Percentiles rank a stretch among this genome's conserved stretches.
Conservation (phyloP, 1,140 invertebrate species). For the Pseudomyrmex concolor region DNA sequence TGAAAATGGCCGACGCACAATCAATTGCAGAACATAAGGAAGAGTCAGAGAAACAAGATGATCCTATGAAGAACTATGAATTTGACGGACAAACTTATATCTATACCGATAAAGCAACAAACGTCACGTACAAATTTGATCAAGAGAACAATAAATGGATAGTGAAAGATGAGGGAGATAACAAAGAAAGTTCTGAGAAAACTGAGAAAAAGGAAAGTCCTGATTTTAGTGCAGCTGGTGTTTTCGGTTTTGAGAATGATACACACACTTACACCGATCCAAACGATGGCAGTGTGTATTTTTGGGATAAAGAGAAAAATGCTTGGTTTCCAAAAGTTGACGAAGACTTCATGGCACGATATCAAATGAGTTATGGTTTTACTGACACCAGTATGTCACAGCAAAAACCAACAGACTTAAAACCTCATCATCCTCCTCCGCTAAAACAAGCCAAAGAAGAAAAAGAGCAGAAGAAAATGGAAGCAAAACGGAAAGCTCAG, state of each 20-base stretch:
- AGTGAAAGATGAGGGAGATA: constrained; percentile 78
- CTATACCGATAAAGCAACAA: constrained; percentile 83
- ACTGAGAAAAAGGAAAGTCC: constrained; percentile 78
- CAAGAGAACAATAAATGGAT: constrained; percentile 87
- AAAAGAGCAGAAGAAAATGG: constrained; percentile 76
- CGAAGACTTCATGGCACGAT: constrained; percentile 97
- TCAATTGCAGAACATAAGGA: neutral
- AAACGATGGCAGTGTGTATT: constrained; percentile 93
- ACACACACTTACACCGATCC: constrained; percentile 93
- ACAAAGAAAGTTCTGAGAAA: constrained; percentile 79
- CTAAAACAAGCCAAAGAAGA: constrained; percentile 33
- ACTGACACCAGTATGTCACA: constrained; percentile 77
- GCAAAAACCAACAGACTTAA: constrained; percentile 11
- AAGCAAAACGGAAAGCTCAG: constrained; percentile 80
- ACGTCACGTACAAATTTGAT: constrained; percentile 83
- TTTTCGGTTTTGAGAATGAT: constrained; percentile 91
- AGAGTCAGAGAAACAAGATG: constrained; percentile 62
- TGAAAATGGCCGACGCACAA: constrained; percentile 63
- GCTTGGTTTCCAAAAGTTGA: constrained; percentile 99
- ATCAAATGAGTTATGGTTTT: constrained; percentile 98
- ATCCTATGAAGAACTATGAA: constrained; percentile 81
- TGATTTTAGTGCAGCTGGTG: constrained; percentile 79
- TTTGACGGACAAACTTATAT: constrained; percentile 85
- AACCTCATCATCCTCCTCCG: constrained; percentile 25
- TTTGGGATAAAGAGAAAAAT: constrained; percentile 95